These are phyloP conservation scores for Brachyptera risi DNA, from an alignment of 2,888 invertebrate genomes.

Conservation along the genomic window DNA sequence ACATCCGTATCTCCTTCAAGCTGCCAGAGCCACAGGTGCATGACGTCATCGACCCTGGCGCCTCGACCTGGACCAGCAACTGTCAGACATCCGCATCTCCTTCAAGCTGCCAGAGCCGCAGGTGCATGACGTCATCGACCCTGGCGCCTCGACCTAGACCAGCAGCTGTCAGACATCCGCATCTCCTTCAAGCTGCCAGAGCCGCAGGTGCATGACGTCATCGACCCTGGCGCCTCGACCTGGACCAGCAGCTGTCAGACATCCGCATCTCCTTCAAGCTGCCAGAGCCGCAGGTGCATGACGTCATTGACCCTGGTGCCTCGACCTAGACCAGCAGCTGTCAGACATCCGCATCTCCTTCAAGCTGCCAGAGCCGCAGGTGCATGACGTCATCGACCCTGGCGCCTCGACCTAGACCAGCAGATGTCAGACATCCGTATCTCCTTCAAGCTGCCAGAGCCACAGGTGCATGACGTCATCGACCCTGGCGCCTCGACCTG, in stretches of 20 bases:
- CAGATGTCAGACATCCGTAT: constrained; percentile 65
- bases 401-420: constrained; percentile 53
- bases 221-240: not conserved
- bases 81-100: constrained; percentile 60
- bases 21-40: constrained; percentile 33
- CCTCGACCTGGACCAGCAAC: constrained; percentile 58
- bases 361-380: constrained; percentile 34
- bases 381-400: not conserved
- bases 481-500: not conserved
- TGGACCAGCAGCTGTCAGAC: constrained; percentile 71
- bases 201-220: constrained; percentile 20
- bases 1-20: constrained; percentile 50
- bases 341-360: constrained; percentile 58
- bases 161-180: constrained; percentile 69
- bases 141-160: constrained; percentile 49
- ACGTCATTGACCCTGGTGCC: not conserved
- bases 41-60: not conserved
- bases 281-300: constrained; percentile 31
- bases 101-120: constrained; percentile 35
- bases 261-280: constrained; percentile 47
- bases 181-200: constrained; percentile 35
- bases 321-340: constrained; percentile 60
- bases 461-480: constrained; percentile 14
- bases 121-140: not conserved
- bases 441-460: constrained; percentile 35